phyloP scores from a whole-genome alignment of 1,140 invertebrate genomes.

The Octopus sinensis region DNA sequence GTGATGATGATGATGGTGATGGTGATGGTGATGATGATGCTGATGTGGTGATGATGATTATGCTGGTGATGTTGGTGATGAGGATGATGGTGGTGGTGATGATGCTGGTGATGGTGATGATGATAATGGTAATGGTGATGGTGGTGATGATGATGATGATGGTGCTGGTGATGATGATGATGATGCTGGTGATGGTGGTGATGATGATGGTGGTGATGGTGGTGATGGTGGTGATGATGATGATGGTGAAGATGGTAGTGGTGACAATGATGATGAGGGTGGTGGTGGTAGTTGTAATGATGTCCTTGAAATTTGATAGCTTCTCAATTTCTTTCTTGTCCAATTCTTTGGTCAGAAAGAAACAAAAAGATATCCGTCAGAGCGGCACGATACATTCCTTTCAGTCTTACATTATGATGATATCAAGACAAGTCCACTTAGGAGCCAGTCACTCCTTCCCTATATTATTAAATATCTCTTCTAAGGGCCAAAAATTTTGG shows the following conservation, averaged over 20 bases:
- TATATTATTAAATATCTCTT: no score
- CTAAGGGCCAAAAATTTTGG: no score
- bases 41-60: not conserved
- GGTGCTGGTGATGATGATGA: not conserved
- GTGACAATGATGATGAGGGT: not conserved
- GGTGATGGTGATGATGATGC: not conserved
- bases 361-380: no score
- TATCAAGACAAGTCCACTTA: no score
- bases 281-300: not conserved
- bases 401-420: no score
- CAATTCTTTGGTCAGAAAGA: no score
- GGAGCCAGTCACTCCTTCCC: no score
- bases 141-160: not conserved
- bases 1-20: not conserved
- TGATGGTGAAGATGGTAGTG: not conserved
- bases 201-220: not conserved
- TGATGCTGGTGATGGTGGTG: not conserved
- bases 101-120: not conserved
- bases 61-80: not conserved
- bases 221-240: not conserved
- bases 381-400: no score
- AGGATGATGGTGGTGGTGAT: not conserved
- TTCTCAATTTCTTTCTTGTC: no score
- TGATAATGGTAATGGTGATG: not conserved
- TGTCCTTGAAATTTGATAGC: not conserved